Base-by-base conservation (phyloP, 2,113 vertebrate species). In the Passerina amoena region DNA sequence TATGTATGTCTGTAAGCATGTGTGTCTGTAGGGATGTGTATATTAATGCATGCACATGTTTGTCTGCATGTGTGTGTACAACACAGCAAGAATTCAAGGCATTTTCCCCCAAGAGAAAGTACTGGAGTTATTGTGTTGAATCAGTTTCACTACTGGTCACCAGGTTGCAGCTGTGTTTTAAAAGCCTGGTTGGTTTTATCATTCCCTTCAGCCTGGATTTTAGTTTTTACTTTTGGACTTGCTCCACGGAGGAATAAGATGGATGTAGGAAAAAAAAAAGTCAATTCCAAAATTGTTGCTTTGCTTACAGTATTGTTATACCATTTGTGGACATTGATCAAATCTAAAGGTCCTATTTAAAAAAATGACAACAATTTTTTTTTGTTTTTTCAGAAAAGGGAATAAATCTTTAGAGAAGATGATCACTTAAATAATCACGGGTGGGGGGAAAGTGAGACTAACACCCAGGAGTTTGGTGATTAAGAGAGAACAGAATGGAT, bases 341-440 rank as follows among this genome's bases (percentile, higher is more conserved):
- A 94, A 96, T 91, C 82, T 94, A 93, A 96, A 77, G 89, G 72
- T 97, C 97, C 96, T 83, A 97, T 97, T 97, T 33, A 80, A 97
- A 80, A 97, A 97, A 69, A 96, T 89, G 73, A 28, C 79, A 95
- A 92, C 82, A 44, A 56, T 71, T 38, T 20, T 77, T 88, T 86
- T 93, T 82, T 66, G 4, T 12, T 33, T 96, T 96, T 96, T 68
- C 44, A 86, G 84, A 94, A 97, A 94, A 96, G 57, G 63, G 95
- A 97, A 98, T 92, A 96, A 97, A 97, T 97, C 96, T 98, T 97
- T 97, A 94, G 93, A 97, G 93, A 78, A 91, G 61, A 97, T 94
- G 96, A 96, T 93, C 28, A 8, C 47, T 96, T 97, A 97, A 97
- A 97, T 97, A 97, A 97, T 98, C 97, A 96, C 75, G 59, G 15